Evolutionary conservation across 2,888 invertebrate genomes (phyloP).

Genomic region (Folsomia manolachei): DNA sequence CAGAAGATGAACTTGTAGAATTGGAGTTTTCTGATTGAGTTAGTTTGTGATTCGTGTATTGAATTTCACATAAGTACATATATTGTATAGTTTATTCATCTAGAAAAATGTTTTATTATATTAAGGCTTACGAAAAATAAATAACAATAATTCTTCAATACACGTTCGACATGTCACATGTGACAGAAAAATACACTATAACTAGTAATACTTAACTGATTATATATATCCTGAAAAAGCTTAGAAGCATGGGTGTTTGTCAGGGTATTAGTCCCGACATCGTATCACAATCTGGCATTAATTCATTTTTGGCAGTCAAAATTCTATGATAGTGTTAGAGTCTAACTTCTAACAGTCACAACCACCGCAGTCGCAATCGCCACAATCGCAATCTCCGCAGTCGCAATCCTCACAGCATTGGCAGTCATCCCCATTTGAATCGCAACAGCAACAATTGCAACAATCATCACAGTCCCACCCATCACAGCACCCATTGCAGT

Average conservation of each 20-base stretch:
- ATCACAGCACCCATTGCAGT: background rate
- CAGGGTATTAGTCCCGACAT: too few species aligned
- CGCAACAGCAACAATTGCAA: background rate
- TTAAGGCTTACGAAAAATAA: background rate
- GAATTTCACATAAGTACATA: too few species aligned
- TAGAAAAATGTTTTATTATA: background rate
- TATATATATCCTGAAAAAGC: too few species aligned
- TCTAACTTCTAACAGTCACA: background rate
- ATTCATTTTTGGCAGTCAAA: too few species aligned
- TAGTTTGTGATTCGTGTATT: too few species aligned
- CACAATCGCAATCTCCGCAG: slow-evolving; percentile 8
- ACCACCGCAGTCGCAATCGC: background rate
- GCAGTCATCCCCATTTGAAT: slow-evolving; percentile 1
- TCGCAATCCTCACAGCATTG: background rate
- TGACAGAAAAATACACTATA: too few species aligned
- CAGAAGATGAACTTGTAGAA: slow-evolving; percentile 46
- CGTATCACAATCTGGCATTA: too few species aligned
- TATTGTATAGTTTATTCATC: background rate
- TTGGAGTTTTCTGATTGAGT: slow-evolving; percentile 48
- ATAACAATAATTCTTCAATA: too few species aligned
- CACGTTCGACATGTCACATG: too few species aligned
- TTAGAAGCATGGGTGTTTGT: too few species aligned
- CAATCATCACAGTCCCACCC: slow-evolving; percentile 1
- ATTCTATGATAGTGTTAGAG: too few species aligned
- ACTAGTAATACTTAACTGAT: too few species aligned